These are phyloP conservation scores for Trichomalopsis sarcophagae DNA, from an alignment of 1,140 invertebrate species.

Conservation along the genomic window DNA sequence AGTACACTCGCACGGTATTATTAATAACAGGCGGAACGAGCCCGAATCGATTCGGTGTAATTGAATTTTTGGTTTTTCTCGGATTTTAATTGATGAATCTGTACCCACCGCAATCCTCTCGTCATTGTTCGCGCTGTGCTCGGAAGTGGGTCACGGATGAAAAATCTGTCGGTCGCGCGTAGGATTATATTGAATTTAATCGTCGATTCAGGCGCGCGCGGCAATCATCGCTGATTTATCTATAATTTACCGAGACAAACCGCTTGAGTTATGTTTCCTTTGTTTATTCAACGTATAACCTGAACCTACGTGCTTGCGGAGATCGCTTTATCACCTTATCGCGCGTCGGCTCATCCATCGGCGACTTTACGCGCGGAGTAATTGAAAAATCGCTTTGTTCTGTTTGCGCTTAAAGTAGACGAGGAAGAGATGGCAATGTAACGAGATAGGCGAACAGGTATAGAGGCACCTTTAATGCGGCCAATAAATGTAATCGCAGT, in stretches of 20 bases:
- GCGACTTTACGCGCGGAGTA: too few species aligned
- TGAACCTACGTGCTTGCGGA: background rate
- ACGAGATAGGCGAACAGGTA: background rate
- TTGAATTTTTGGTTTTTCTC: constrained; percentile 26
- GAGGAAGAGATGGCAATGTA: background rate
- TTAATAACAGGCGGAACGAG: constrained; percentile 32
- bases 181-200: background rate
- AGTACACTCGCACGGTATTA: background rate
- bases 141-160: background rate
- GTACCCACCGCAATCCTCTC: too few species aligned
- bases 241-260: background rate
- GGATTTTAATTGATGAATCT: background rate
- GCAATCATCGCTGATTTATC: background rate
- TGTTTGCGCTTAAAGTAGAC: background rate
- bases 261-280: background rate
- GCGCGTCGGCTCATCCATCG: too few species aligned
- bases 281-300: background rate
- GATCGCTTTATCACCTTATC: background rate
- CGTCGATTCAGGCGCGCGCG: background rate
- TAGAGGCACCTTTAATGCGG: constrained; percentile 6
- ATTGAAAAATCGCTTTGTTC: background rate
- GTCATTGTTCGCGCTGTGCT: too few species aligned
- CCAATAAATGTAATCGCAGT: constrained; percentile 40
- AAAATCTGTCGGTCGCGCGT: background rate
- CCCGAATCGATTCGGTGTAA: background rate